Conservation (phyloP, 1,140 invertebrate genomes). For the Orchestia grillus region DNA sequence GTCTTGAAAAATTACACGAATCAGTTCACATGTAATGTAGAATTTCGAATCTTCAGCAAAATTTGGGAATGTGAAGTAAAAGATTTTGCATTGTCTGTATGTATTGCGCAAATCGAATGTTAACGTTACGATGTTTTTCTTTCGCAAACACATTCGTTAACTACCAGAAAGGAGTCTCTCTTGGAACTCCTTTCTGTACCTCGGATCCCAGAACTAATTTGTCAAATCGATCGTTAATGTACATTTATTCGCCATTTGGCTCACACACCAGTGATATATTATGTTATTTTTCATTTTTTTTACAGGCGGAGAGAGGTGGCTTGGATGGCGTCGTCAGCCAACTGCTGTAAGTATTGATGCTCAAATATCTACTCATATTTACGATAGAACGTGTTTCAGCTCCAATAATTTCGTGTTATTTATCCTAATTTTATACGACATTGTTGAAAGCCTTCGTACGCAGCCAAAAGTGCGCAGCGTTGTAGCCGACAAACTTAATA, state of each 20-base stretch:
- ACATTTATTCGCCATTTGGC: not conserved
- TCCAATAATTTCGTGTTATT: not conserved
- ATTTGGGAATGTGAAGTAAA: too few relatives aligned
- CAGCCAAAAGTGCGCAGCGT: not conserved
- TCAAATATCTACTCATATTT: not conserved
- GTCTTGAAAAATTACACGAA: not conserved
- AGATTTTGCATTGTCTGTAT: too few relatives aligned
- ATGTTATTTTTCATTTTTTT: not conserved
- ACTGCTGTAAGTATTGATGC: conserved; percentile 16
- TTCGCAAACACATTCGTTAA: not conserved
- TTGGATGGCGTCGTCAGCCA: conserved; percentile 51
- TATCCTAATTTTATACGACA: not conserved
- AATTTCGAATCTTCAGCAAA: not conserved
- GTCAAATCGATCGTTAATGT: not conserved
- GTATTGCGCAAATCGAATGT: too few relatives aligned
- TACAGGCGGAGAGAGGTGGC: conserved; percentile 34
- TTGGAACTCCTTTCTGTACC: not conserved
- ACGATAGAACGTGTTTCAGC: not conserved
- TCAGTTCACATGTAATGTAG: not conserved
- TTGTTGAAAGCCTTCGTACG: not conserved
- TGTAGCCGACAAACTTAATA: not conserved
- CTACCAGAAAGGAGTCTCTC: not conserved
- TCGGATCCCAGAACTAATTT: not conserved
- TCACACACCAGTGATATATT: not conserved
- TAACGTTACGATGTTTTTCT: not conserved